Base-by-base conservation (phyloP, 2,888 invertebrate species). In the Caradrina kadenii region DNA sequence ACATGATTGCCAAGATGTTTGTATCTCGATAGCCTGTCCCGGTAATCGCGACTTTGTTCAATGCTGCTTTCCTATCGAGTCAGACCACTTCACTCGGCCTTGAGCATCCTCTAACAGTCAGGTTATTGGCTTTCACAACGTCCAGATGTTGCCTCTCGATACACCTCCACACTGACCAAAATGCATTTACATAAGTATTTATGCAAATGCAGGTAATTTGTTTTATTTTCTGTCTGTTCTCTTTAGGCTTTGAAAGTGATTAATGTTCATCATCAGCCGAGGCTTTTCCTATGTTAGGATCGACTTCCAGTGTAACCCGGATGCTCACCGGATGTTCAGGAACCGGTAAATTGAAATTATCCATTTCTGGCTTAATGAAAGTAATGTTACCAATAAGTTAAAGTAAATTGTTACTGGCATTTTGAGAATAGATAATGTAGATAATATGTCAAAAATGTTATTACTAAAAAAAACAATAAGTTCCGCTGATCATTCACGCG, bases 91-190 rank as follows among this genome's bases (percentile, higher is more conserved):
- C 4, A 21, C 17, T 52, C 7, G 17, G 17, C 73, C 73, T 78
- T 78, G 74, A 52, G 22, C 63, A 59, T 78, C 73, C 58, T 74
- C 39, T 17, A 72, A 22, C 15, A 5, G 21, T 55, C 73, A 50
- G 53, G 22, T 71, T 58, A 49, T 62, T 77, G 50, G 49, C 71
- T 73, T 74, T 78, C 73, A 78, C 74, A 74, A 72, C 13, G 50
- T 35, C 63, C 45, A 17, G 13, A 2, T 15, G 10, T 8, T 19
- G 48, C 63, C 26, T 63, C 45, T 67, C 42, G 19, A 22, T 45
- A 31, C 19, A 68, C 31, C 45, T 72, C 53, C 21, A 13, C 39
- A 17, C 3, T 54, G 53, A 17, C 42, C 19, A 58, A 53, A 73
- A 35, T 45, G 42, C 15, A 73, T 2, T 4, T 39, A 15, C 0